Evolutionary conservation across 2,888 invertebrate species (phyloP).

Genomic region (Caprella mutica): DNA sequence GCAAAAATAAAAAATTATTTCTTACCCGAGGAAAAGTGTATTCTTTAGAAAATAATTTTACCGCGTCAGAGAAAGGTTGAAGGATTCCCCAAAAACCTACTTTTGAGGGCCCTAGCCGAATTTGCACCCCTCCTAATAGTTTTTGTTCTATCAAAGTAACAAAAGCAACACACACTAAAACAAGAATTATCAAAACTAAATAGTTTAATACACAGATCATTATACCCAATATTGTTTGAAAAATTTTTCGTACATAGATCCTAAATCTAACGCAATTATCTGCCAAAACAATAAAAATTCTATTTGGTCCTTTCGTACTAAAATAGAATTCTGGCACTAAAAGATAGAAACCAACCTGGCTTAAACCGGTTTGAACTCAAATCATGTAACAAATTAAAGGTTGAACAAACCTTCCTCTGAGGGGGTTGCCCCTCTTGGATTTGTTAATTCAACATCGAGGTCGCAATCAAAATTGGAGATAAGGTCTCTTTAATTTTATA

Average conservation of each 20-base stretch:
- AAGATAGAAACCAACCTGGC: slow-evolving; percentile 78
- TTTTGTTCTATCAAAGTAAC: slow-evolving; percentile 61
- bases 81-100: slow-evolving; percentile 52
- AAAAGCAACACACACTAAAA: slow-evolving; percentile 57
- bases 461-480: slow-evolving; percentile 65
- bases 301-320: slow-evolving; percentile 69
- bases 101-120: slow-evolving; percentile 63
- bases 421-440: slow-evolving; percentile 55
- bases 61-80: slow-evolving; percentile 60
- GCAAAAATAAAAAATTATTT: slow-evolving; percentile 53
- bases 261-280: slow-evolving; percentile 60
- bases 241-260: slow-evolving; percentile 43
- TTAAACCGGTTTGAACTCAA: slow-evolving; percentile 77
- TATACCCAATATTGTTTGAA: slow-evolving; percentile 39
- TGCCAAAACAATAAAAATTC: slow-evolving; percentile 53
- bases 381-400: slow-evolving; percentile 73
- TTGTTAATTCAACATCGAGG: slow-evolving; percentile 81
- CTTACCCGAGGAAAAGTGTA: slow-evolving; percentile 48
- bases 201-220: slow-evolving; percentile 40
- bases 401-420: slow-evolving; percentile 51
- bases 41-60: slow-evolving; percentile 59
- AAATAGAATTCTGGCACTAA: slow-evolving; percentile 44
- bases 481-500: slow-evolving; percentile 53
- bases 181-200: slow-evolving; percentile 47
- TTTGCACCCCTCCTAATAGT: slow-evolving; percentile 58